Base-by-base conservation (phyloP, 2,888 invertebrate genomes). In the Drosophila anomalipes region DNA sequence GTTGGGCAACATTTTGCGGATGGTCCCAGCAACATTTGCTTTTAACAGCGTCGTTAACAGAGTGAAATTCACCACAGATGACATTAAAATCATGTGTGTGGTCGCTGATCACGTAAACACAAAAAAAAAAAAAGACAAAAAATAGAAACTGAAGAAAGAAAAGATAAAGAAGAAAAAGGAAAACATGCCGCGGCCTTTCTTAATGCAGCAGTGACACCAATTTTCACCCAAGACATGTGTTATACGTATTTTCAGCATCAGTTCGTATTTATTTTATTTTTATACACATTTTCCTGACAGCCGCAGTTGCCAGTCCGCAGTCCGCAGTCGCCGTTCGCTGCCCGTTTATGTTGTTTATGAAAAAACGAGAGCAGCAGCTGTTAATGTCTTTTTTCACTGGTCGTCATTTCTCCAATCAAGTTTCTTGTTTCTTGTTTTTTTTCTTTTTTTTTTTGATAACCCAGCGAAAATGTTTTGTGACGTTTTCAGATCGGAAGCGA, bases 151-250 rank as follows among this genome's bases (percentile, higher is more conserved):
- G 30, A 51, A 61, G 28, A 28, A 56, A 12, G 28, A 44, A 28
- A 52, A 47, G 19, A 33, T 19, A 32, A 41, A 49, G 14, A 63
- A 64, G 32, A 47, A 49, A 60, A 61, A 62, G 28, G 39, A 72
- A 79, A 81, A 77, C 66, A 83, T 66, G 83, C 64, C 66, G 74
- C 70, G 81, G 79, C 82, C 79, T 79, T 79, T 81, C 79, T 73
- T 81, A 74, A 74, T 83, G 83, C 81, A 82, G 83, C 72, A 77
- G 80, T 90, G 89, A 88, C 86, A 86, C 89, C 77, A 89, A 89
- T 89, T 86, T 84, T 70, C 66, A 70, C 37, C 72, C 61, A 68
- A 82, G 73, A 74, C 68, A 73, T 74, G 66, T 70, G 71, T 74
- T 80, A 68, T 60, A 62, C 41, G 41, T 58, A 69, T 77, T 71